Conservation (phyloP, 2,113 vertebrate species). For the Phocoena phocoena region DNA sequence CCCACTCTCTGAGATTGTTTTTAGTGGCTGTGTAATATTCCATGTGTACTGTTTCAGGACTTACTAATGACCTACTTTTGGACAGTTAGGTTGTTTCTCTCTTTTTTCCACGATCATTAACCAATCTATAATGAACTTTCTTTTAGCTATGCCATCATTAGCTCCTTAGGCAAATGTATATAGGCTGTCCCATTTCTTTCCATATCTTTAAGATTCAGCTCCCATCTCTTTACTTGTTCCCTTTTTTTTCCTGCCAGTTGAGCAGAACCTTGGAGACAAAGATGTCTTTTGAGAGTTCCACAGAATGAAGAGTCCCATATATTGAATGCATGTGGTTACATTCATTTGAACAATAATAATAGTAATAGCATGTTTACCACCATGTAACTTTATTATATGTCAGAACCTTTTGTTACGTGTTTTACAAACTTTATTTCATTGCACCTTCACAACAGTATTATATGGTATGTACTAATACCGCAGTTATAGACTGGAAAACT, state of each 20-base stretch:
- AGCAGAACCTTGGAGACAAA: not conserved
- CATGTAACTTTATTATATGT: not conserved
- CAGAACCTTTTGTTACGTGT: not conserved
- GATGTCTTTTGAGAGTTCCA: not conserved
- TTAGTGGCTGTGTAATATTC: not conserved
- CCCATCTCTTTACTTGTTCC: not conserved
- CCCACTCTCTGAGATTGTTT: not conserved
- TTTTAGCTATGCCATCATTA: not conserved
- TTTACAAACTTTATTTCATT: slow-evolving; percentile 26
- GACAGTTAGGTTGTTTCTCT: not conserved
- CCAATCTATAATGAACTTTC: not conserved
- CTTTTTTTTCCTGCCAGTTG: not conserved
- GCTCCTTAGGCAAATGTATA: not conserved
- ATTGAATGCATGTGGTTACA: not conserved
- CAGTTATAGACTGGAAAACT: not conserved
- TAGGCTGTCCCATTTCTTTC: not conserved
- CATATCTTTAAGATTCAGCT: not conserved
- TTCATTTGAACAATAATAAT: not conserved
- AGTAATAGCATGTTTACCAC: not conserved
- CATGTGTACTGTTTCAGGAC: not conserved
- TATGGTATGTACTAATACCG: not conserved
- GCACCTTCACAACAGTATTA: not conserved
- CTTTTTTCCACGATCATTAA: not conserved
- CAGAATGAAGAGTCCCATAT: not conserved
- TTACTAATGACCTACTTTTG: not conserved